A percentile compares a stretch with the other conserved stretches of the same genome.
Evolutionary conservation across 2,113 vertebrate genomes (phyloP).

Genomic region (Elephantulus edwardii): DNA sequence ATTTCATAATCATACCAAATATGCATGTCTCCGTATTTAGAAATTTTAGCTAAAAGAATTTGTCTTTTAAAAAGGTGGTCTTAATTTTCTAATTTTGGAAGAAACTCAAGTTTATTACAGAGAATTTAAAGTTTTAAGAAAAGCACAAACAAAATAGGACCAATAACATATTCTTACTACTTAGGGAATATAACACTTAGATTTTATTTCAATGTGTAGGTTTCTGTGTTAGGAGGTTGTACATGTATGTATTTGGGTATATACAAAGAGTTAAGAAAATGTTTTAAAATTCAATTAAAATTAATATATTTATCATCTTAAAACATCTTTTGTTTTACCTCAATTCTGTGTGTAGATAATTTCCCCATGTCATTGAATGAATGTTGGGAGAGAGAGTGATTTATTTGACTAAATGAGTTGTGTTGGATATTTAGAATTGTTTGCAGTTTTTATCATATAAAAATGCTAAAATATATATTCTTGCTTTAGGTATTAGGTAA

Average conservation of each 20-base stretch:
- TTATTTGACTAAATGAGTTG: neutral
- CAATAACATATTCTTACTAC: too few species aligned
- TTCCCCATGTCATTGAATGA: neutral
- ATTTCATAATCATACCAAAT: neutral
- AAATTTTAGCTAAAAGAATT: constrained; percentile 33
- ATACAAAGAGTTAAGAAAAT: too few species aligned
- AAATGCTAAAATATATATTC: neutral
- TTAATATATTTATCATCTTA: constrained; percentile 6
- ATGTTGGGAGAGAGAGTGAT: neutral
- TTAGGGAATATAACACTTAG: too few species aligned
- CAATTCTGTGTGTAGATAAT: neutral
- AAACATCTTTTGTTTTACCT: neutral
- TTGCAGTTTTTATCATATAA: constrained; percentile 1
- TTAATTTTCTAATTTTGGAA: constrained; percentile 19
- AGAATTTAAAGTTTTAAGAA: constrained; percentile 13
- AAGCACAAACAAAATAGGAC: too few species aligned
- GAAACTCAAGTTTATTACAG: neutral
- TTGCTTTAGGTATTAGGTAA: neutral
- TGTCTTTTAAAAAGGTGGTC: constrained; percentile 24
- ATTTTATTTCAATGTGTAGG: too few species aligned
- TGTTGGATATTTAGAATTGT: neutral
- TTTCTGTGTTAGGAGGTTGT: neutral
- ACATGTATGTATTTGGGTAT: neutral
- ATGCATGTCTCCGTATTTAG: neutral
- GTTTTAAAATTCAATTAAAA: constrained; percentile 29